Conservation (phyloP, 2,113 vertebrate genomes). For the Micronisus gabar region DNA sequence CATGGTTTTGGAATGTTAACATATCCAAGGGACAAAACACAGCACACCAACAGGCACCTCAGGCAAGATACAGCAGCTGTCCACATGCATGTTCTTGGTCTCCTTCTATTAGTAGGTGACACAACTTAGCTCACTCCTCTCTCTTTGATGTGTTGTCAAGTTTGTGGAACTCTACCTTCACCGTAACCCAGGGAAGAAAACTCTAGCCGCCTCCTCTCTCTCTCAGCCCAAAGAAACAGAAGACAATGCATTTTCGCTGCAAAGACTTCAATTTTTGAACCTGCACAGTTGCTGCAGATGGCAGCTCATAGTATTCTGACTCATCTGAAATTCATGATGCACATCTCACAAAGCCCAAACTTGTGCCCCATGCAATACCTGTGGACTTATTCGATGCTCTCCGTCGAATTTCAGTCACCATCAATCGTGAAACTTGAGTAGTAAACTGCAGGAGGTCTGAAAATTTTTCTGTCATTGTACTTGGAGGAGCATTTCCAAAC, state of each 20-base stretch:
- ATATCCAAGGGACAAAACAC: background rate
- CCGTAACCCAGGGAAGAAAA: background rate
- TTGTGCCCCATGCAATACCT: slow-evolving; percentile 71
- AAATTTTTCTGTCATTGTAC: slow-evolving; percentile 97
- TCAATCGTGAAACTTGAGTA: slow-evolving; percentile 95
- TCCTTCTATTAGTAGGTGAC: background rate
- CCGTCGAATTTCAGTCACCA: slow-evolving; percentile 98
- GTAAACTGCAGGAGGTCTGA: slow-evolving; percentile 98
- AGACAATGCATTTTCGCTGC: background rate
- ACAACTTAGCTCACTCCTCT: background rate
- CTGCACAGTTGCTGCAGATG: background rate
- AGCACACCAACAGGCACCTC: background rate
- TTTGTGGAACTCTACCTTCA: background rate
- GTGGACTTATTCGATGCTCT: slow-evolving; percentile 98
- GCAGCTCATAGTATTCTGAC: background rate
- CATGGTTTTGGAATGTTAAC: background rate
- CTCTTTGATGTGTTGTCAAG: background rate
- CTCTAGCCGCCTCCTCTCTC: background rate
- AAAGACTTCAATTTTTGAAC: background rate
- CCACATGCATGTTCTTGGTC: background rate
- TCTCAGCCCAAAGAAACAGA: background rate
- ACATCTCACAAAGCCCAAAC: background rate
- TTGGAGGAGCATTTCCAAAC: slow-evolving; percentile 94
- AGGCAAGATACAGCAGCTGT: background rate
- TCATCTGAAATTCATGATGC: background rate